Conservation (phyloP, 2,113 vertebrate species). For the Piliocolobus tephrosceles region DNA sequence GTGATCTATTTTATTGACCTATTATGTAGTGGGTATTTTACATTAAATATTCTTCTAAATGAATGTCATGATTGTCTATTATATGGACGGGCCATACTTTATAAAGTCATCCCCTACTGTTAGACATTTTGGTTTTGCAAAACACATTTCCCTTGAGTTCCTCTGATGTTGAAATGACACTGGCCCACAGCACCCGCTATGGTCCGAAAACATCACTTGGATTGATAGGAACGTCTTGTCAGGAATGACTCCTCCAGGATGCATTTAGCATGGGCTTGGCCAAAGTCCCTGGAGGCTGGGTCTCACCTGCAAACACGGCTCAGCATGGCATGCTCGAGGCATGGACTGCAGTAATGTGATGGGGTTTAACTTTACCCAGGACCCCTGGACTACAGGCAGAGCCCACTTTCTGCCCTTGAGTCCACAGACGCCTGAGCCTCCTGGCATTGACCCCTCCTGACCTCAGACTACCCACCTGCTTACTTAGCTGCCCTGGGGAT, state of each 20-base stretch:
- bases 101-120: neutral
- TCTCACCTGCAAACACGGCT: neutral
- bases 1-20: neutral
- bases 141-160: neutral
- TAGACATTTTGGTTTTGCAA: neutral
- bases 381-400: neutral
- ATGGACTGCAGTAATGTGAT: accelerated
- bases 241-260: neutral
- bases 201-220: neutral
- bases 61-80: too few relatives aligned
- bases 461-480: neutral
- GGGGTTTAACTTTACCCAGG: neutral
- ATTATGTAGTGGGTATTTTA: neutral
- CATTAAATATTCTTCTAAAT: neutral
- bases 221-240: neutral
- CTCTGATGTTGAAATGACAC: neutral
- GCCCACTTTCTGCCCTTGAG: neutral
- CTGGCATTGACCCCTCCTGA: too few relatives aligned
- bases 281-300: neutral
- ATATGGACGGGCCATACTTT: neutral
- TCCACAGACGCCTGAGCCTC: neutral
- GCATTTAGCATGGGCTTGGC: neutral
- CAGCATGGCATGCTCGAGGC: accelerated
- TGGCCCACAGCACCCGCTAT: neutral
- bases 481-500: neutral